Evolutionary conservation across 1,140 invertebrate species (phyloP).

Genomic region (Ostrea edulis): DNA sequence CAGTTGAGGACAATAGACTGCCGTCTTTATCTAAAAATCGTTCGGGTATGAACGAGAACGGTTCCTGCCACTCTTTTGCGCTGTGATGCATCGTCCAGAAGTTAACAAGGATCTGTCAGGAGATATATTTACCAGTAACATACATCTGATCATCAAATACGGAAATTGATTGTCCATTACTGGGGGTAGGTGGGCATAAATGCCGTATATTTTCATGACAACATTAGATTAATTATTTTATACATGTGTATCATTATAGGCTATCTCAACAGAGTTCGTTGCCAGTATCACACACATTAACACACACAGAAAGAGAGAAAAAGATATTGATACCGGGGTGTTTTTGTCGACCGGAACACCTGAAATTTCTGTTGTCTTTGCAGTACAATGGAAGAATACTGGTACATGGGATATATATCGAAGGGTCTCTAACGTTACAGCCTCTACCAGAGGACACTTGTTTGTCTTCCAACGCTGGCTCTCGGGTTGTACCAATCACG

Average conservation of each 20-base stretch:
- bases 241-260: no score
- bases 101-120: conserved; percentile 30
- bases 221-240: no score
- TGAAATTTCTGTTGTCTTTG: background rate
- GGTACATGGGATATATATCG: conserved; percentile 34
- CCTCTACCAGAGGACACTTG: background rate
- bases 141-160: no score
- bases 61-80: conserved; percentile 27
- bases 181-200: no score
- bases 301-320: background rate
- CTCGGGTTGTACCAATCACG: conserved; percentile 7
- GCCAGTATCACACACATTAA: no score
- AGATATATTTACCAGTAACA: no score
- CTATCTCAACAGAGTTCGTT: no score
- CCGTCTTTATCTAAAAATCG: conserved; percentile 28
- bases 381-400: background rate
- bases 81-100: conserved; percentile 30
- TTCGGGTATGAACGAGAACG: conserved; percentile 17
- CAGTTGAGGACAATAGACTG: background rate
- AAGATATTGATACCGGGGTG: background rate
- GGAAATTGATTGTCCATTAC: no score
- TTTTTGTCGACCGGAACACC: conserved; percentile 6
- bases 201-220: no score
- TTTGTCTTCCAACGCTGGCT: conserved; percentile 10
- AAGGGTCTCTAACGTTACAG: background rate